Evolutionary conservation across 2,797 vertebrate species (phyloP), one percentile per base, ranked within the genome.

Genomic region (Acipenser ruthenus): DNA sequence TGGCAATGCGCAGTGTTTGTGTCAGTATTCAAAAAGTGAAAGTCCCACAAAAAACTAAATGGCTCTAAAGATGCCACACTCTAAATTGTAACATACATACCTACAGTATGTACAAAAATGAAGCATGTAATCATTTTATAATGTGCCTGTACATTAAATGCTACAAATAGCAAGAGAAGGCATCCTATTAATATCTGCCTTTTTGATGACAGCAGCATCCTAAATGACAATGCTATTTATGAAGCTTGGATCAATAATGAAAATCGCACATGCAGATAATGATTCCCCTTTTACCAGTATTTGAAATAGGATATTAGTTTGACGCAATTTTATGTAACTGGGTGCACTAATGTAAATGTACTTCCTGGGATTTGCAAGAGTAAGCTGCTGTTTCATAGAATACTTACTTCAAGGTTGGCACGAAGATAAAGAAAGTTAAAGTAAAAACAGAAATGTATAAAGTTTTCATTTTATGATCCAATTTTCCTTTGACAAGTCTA

Each of bases 161-260:
- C 23, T 37, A 65, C 50, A 53, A 11, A 52, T 3, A 10, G 10
- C 7, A 53, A 62, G 64, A 49, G 15, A 60, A 51, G 3, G 8
- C 1, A 12, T 63, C 53, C 70, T 71, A 70, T 71, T 72, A 72
- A 75, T 73, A 73, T 63, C 62, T 66, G 49, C 18, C 56, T 66
- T 58, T 68, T 68, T 70, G 59, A 69, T 66, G 65, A 77, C 49
- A 68, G 49, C 67, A 67, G 68, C 70, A 69, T 5, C 52, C 13
- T 23, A 50, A 5, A 13, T 49, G 52, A n/a, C 15, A 65, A 10
- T 62, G 47, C 50, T 8, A n/a, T 9, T 37, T 4, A 6, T 61
- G 53, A 10, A 7, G n/a, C 62, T 65, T 66, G n/a, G 50, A 60
- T 66, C 58, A 64, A 53, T 63, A 13, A 56, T 50, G 13, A 59